phyloP scores from a whole-genome alignment of 2,113 vertebrate genomes.

The Podocnemis expansa region DNA sequence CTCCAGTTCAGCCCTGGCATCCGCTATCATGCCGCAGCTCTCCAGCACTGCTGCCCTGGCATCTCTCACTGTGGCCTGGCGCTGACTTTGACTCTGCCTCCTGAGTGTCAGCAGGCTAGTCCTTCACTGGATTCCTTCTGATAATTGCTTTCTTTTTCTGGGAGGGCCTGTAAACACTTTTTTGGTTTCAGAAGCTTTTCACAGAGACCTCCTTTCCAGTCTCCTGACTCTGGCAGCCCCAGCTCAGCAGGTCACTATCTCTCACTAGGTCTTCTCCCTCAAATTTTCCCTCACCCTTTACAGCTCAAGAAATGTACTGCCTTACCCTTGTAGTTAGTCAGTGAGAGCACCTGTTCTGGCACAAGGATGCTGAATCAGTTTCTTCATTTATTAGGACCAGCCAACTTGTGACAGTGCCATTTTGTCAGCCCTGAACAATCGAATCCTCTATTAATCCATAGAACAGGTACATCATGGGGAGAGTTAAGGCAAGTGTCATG shows the following conservation, averaged over 20 bases:
- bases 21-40: not conserved
- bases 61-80: too few species aligned
- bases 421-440: not conserved
- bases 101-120: too few species aligned
- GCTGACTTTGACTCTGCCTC: too few species aligned
- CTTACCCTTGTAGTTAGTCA: not conserved
- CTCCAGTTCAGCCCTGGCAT: not conserved
- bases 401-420: not conserved
- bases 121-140: not conserved
- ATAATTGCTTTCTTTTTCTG: not conserved
- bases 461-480: not conserved
- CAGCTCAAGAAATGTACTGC: not conserved
- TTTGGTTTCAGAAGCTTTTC: not conserved
- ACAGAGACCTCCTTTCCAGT: not conserved
- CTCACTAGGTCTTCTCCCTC: not conserved
- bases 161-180: not conserved
- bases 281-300: not conserved
- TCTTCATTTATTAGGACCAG: not conserved
- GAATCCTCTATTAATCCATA: not conserved
- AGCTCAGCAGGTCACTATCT: not conserved
- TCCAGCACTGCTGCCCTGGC: not conserved
- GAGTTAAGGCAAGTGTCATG: not conserved
- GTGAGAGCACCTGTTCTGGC: not conserved
- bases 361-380: not conserved
- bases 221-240: not conserved